A percentile compares a stretch with the other conserved stretches of the same genome.
Evolutionary conservation across 1,140 invertebrate genomes (phyloP).

Genomic region (Aphidius gifuensis): DNA sequence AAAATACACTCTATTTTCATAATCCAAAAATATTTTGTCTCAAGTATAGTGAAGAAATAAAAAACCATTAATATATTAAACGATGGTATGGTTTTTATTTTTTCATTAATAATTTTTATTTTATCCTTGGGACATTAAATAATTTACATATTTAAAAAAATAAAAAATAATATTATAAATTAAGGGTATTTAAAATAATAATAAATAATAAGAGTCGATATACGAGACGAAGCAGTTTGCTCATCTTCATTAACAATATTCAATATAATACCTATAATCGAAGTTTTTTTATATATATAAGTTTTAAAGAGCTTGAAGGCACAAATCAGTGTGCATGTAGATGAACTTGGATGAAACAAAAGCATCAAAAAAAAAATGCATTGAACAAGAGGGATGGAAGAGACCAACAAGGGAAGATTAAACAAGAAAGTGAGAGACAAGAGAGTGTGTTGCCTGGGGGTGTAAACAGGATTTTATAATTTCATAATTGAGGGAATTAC

Average conservation of each 20-base stretch:
- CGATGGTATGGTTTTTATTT: neutral
- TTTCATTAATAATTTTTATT: neutral
- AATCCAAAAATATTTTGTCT: slow-evolving; percentile 10
- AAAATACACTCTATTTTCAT: slow-evolving; percentile 16
- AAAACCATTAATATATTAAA: too few species aligned
- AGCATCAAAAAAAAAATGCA: neutral
- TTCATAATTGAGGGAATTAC: slow-evolving; percentile 56
- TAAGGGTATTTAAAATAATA: too few species aligned
- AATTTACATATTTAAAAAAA: too few species aligned
- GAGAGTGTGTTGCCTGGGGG: slow-evolving; percentile 50
- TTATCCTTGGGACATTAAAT: neutral
- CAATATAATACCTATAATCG: slow-evolving; percentile 6
- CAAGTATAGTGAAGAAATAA: neutral
- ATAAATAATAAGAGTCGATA: too few species aligned
- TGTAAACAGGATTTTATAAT: slow-evolving; percentile 55
- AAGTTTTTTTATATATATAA: neutral
- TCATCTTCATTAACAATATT: slow-evolving; percentile 13
- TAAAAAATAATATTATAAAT: too few species aligned
- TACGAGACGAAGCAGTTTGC: too few species aligned
- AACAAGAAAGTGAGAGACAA: neutral
- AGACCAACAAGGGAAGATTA: neutral
- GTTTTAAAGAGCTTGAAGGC: slow-evolving; percentile 7
- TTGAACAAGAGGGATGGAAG: neutral
- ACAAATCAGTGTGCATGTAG: slow-evolving; percentile 5
- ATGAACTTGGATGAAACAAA: neutral